Conservation (phyloP, 2,113 vertebrate genomes). For the Uria aalge region DNA sequence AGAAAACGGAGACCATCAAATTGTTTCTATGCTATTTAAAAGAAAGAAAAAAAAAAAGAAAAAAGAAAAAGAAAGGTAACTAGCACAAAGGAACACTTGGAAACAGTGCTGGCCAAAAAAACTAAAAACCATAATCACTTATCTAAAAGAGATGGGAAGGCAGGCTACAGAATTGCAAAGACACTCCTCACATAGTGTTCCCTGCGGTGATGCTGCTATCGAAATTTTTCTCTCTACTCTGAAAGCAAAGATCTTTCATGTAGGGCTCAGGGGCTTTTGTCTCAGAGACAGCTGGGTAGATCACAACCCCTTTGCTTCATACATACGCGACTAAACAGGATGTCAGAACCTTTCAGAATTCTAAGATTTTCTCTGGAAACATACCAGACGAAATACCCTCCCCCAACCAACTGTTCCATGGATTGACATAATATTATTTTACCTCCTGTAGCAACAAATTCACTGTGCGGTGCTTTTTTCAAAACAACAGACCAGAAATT, state of each 20-base stretch:
- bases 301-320: neutral
- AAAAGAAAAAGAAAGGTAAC: neutral
- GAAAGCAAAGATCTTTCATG: neutral
- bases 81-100: neutral
- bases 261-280: neutral
- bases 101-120: neutral
- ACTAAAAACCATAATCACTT: neutral
- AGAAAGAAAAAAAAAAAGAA: neutral
- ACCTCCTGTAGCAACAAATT: constrained; percentile 23
- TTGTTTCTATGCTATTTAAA: neutral
- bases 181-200: neutral
- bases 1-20: neutral
- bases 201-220: neutral
- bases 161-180: neutral
- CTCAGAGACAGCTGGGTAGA: constrained; percentile 38
- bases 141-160: neutral
- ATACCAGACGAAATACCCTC: neutral
- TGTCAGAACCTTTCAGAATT: constrained; percentile 35
- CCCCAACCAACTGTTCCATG: constrained; percentile 32
- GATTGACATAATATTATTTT: constrained; percentile 24
- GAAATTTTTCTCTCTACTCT: neutral
- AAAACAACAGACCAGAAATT: neutral
- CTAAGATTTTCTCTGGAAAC: constrained; percentile 32
- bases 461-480: neutral
- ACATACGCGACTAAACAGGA: neutral